Evolutionary conservation across 2,113 vertebrate genomes (phyloP).

Genomic region (Amphilophus citrinellus): DNA sequence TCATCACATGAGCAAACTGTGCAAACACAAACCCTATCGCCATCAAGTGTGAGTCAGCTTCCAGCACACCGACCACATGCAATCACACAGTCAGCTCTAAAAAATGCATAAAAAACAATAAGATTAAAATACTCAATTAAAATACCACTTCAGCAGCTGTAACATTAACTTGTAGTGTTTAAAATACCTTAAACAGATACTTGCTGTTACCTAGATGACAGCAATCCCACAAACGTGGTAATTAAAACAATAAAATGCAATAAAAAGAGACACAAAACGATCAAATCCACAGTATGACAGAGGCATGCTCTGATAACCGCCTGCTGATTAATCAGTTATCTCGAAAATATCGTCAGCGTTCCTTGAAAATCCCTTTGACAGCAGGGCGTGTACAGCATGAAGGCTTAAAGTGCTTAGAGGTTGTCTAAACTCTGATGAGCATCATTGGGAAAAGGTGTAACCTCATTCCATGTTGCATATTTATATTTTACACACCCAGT

Average conservation of each 20-base stretch:
- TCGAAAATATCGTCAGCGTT: neutral
- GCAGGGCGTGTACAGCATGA: neutral
- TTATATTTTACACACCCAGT: too few species aligned
- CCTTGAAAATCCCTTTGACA: neutral
- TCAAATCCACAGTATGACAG: too few species aligned
- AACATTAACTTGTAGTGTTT: neutral
- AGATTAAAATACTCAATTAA: neutral
- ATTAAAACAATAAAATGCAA: too few species aligned
- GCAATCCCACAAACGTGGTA: neutral
- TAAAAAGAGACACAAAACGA: too few species aligned
- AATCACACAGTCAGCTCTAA: neutral
- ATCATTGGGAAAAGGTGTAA: neutral
- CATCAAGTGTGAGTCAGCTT: neutral
- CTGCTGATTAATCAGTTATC: neutral
- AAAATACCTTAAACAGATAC: too few species aligned
- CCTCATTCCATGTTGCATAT: neutral
- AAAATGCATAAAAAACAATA: too few species aligned
- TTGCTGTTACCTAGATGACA: neutral
- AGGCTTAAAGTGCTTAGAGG: neutral
- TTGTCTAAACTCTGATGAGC: neutral
- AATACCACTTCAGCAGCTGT: neutral
- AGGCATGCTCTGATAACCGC: too few species aligned
- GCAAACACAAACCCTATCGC: neutral
- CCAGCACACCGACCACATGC: neutral
- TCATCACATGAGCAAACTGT: neutral